Percentiles rank a stretch among this genome's conserved stretches.
phyloP scores from a whole-genome alignment of 2,113 vertebrate species.

The Microcebus lehilahytsara region DNA sequence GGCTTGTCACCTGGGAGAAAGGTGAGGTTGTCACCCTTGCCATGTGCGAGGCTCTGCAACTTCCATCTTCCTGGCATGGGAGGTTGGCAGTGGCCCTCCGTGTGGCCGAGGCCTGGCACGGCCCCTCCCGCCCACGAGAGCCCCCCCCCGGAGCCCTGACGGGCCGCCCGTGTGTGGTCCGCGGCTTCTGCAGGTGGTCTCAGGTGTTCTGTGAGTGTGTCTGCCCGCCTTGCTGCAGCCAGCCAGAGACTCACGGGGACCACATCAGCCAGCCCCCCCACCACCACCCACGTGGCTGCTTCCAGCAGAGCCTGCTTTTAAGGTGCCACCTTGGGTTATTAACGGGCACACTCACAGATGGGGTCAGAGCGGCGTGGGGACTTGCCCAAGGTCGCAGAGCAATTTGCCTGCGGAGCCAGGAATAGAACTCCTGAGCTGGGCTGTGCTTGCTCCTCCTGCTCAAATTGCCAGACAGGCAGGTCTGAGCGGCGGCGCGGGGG shows the following conservation, averaged over 20 bases:
- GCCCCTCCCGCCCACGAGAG: background rate
- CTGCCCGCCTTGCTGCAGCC: background rate
- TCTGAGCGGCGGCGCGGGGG: background rate
- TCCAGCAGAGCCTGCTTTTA: background rate
- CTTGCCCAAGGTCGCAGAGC: constrained; percentile 61
- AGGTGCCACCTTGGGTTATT: background rate
- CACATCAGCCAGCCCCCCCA: too few relatives aligned
- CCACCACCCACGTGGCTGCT: background rate
- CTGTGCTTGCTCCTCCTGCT: background rate
- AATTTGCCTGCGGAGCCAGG: constrained; percentile 45
- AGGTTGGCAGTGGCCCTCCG: accelerated
- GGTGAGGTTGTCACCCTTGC: background rate
- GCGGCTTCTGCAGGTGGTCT: too few relatives aligned
- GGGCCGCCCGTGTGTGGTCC: accelerated
- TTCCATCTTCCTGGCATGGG: background rate
- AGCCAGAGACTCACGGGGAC: background rate
- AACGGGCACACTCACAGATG: background rate
- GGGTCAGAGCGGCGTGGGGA: background rate
- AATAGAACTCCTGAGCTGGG: constrained; percentile 56
- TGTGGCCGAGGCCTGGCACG: background rate
- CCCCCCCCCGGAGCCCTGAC: too few relatives aligned
- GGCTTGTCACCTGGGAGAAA: background rate
- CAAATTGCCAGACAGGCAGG: constrained; percentile 3
- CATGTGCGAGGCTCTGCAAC: background rate
- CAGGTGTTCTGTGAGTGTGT: background rate